Evolutionary conservation across 2,113 vertebrate species (phyloP), one percentile per base, ranked within the genome.

Genomic region (Prietella phreatophila): DNA sequence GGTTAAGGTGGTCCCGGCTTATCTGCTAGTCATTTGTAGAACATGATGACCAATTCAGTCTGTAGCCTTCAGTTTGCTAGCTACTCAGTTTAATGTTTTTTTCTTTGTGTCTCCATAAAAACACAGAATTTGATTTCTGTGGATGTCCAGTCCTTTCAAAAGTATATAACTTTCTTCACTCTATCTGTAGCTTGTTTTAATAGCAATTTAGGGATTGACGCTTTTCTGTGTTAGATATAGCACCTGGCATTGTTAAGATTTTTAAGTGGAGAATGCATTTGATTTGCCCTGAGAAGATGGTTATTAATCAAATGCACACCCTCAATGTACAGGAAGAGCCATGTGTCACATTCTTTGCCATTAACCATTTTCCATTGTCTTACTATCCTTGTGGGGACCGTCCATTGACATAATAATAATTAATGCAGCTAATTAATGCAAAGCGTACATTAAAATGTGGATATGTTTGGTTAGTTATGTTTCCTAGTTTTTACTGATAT

Each of bases 261-360:
- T 83, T 82, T 36, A 20, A 11, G 53, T 78, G 61, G 76, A 76
- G n/a, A 8, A 27, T 1, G 9, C 65, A 60, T 75, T 85, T 60
- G 9, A 39, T 79, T 42, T 13, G 55, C 42, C n/a, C 76, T 69
- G 85, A 88, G 90, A 87, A 89, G 85, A 20, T 13, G 50, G 56
- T 82, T 69, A 82, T 90, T 91, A 87, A 80, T 89, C 87, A 90
- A 90, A 89, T 90, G 20, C 71, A 10, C 69, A 17, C 84, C 86
- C 82, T 86, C 86, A 78, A 3, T 61, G 73, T 80, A 22, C 47
- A 85, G 84, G 86, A 91, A 86, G 71, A 82, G 42, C 20, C 47
- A n/a, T 53, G 39, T 36, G 53, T 90, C 89, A 88, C 76, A 33
- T 27, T 63, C 33, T 85, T 82, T 25, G 0, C 58, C 79, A 36